These are phyloP conservation scores for Phalacrocorax carbo DNA, from an alignment of 2,113 vertebrate species.

Conservation along the genomic window DNA sequence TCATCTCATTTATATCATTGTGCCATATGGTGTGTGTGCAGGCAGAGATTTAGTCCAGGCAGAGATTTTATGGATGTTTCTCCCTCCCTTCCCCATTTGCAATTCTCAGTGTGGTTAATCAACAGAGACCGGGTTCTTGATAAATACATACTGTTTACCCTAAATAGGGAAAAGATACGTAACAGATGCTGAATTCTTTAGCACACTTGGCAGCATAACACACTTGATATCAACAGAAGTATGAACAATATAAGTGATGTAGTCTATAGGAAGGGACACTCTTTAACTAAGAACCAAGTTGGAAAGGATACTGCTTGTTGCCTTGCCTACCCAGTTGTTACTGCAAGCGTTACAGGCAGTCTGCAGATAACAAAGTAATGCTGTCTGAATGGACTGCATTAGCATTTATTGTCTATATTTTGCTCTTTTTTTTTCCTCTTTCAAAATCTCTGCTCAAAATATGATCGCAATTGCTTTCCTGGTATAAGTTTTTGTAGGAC, in stretches of 20 bases:
- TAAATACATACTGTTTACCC: slow-evolving; percentile 35
- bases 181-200: slow-evolving; percentile 28
- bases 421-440: slow-evolving; percentile 12
- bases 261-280: neutral
- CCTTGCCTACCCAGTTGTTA: slow-evolving; percentile 12
- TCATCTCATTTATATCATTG: neutral
- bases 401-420: neutral
- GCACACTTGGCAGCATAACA: neutral
- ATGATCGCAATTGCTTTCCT: neutral
- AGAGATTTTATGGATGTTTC: neutral
- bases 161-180: neutral
- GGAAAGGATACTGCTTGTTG: neutral
- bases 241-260: neutral
- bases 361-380: neutral
- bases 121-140: neutral
- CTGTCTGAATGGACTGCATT: neutral
- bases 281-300: neutral
- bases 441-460: neutral
- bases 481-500: neutral
- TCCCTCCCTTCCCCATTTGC: no score
- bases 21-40: slow-evolving; percentile 10
- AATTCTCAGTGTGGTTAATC: neutral
- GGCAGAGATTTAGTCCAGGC: slow-evolving; percentile 4
- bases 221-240: neutral
- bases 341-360: neutral